These are phyloP conservation scores for Muraenolepis orangiensis DNA, from an alignment of 2,797 vertebrate species.

Conservation along the genomic window DNA sequence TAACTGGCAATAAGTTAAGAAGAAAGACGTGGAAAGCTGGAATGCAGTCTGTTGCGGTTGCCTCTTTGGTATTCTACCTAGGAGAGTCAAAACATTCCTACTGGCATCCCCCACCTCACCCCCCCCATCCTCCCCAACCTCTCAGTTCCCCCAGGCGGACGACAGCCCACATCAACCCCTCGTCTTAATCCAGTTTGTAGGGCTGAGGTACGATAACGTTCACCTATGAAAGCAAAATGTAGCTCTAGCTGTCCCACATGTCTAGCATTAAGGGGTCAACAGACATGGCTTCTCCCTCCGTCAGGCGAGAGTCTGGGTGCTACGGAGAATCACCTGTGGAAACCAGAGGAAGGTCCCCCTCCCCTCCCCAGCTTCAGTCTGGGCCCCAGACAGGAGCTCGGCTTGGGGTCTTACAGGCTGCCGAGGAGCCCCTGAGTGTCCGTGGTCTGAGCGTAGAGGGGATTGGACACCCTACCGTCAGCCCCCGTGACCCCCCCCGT, in stretches of 20 bases:
- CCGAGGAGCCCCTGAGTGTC: background rate
- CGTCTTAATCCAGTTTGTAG: background rate
- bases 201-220: background rate
- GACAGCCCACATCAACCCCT: background rate
- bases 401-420: background rate
- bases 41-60: background rate
- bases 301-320: background rate
- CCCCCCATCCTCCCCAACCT: too few species aligned
- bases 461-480: background rate
- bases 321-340: too few species aligned
- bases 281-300: background rate
- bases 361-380: background rate
- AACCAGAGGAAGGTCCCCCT: too few species aligned
- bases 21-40: background rate
- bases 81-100: background rate
- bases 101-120: background rate
- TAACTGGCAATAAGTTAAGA: conserved; percentile 1
- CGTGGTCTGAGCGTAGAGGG: background rate
- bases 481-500: background rate
- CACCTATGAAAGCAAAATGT: background rate
- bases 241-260: too few species aligned
- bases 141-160: background rate
- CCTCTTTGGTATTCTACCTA: background rate
- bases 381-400: background rate
- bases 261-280: background rate